These are phyloP conservation scores for Pocillopora damicornis DNA, from an alignment of 64 coral and sea anemone species.

Conservation along the genomic window DNA sequence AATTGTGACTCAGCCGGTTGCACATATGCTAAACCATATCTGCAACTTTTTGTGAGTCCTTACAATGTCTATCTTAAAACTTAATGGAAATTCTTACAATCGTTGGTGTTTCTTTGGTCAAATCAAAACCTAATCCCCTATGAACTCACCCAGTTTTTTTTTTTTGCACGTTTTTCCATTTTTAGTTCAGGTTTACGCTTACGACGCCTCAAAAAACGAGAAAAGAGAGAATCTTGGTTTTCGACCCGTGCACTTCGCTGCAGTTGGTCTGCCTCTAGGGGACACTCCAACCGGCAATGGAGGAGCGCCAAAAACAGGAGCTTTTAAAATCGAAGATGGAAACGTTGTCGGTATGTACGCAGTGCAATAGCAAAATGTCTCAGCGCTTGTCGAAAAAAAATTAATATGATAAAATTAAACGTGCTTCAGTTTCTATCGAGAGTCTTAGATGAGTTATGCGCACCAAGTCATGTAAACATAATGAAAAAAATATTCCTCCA, in stretches of 20 bases:
- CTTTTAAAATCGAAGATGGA: constrained; percentile 49
- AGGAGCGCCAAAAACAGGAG: constrained; percentile 17
- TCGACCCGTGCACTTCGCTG: constrained; percentile 13
- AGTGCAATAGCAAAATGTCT: neutral
- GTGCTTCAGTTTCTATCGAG: too few relatives aligned
- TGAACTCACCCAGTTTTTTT: too few relatives aligned
- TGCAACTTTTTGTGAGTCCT: too few relatives aligned
- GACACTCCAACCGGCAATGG: neutral
- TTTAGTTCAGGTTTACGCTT: neutral
- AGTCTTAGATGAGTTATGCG: neutral
- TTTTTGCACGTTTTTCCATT: neutral
- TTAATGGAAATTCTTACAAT: too few relatives aligned
- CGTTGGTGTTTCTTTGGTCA: too few relatives aligned
- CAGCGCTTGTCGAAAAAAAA: too few relatives aligned
- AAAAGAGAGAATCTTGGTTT: constrained; percentile 2
- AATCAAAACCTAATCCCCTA: too few relatives aligned
- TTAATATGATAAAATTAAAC: too few relatives aligned
- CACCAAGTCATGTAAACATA: neutral
- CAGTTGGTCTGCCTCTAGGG: constrained; percentile 13
- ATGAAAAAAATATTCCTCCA: neutral
- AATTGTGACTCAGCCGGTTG: too few relatives aligned
- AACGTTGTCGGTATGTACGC: constrained; percentile 34
- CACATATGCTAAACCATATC: too few relatives aligned
- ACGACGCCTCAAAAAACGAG: neutral
- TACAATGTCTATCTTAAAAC: too few relatives aligned